Conservation (phyloP, 2,797 vertebrate genomes). For the Hylomyscus alleni region DNA sequence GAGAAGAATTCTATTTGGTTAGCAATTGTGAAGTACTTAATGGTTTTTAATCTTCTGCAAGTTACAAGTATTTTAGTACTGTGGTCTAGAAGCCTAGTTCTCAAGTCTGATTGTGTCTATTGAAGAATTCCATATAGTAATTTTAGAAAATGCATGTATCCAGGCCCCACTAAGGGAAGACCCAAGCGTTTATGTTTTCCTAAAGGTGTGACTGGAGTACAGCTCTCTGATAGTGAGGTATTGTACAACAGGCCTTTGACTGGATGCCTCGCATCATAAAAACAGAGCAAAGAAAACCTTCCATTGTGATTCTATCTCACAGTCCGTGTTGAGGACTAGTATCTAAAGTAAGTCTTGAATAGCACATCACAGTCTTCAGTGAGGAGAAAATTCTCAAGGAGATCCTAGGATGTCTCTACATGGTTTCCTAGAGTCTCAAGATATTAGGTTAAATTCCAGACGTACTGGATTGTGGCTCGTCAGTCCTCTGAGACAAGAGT, state of each 20-base stretch:
- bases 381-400: not conserved
- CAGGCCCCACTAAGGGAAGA: not conserved
- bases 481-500: not conserved
- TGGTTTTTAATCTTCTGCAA: not conserved
- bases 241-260: not conserved
- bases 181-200: not conserved
- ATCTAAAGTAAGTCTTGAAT: slow-evolving; percentile 25
- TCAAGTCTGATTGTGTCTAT: not conserved
- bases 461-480: not conserved
- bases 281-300: not conserved
- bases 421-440: not conserved
- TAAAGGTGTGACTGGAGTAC: not conserved
- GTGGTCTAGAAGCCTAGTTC: slow-evolving; percentile 20
- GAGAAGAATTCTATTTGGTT: slow-evolving; percentile 12
- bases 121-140: not conserved
- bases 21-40: not conserved
- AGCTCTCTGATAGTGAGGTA: not conserved
- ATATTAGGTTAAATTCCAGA: not conserved
- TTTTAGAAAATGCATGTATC: slow-evolving; percentile 41
- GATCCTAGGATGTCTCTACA: not conserved
- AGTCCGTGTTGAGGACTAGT: not conserved
- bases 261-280: not conserved
- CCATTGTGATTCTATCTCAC: not conserved
- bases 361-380: not conserved
- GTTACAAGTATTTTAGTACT: not conserved